These are phyloP conservation scores for Sitophilus oryzae DNA, from an alignment of 1,140 invertebrate species.

Conservation along the genomic window DNA sequence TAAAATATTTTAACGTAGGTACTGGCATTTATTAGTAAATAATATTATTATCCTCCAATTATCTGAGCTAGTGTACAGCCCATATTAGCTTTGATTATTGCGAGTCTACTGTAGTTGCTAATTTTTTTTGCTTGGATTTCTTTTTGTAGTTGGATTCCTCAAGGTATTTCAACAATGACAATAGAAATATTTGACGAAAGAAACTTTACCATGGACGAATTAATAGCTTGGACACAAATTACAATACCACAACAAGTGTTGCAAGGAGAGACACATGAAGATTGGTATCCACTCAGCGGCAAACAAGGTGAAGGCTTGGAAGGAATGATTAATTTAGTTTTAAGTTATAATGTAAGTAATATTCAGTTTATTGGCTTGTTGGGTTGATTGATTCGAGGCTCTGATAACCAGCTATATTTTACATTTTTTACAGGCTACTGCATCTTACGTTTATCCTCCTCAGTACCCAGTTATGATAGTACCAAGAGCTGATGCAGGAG, in stretches of 20 bases:
- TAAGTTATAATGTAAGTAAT: conserved; percentile 71
- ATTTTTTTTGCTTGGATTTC: neutral
- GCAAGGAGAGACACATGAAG: conserved; percentile 82
- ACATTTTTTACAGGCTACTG: conserved; percentile 21
- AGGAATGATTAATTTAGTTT: conserved; percentile 74
- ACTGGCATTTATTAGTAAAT: too few species aligned
- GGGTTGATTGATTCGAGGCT: neutral
- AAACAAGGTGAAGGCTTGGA: conserved; percentile 91
- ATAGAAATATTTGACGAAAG: conserved; percentile 96
- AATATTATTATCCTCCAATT: too few species aligned
- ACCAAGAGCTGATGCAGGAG: conserved; percentile 36
- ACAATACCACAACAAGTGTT: conserved; percentile 77
- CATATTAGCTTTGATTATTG: too few species aligned
- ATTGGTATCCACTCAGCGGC: conserved; percentile 88
- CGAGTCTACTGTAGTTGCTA: too few species aligned
- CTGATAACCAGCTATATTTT: neutral
- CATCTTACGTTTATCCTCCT: conserved; percentile 28
- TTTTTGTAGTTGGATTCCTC: conserved; percentile 68
- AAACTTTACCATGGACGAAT: conserved; percentile 91
- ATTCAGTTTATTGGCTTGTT: neutral
- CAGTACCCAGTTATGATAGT: conserved; percentile 32
- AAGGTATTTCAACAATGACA: conserved; percentile 80
- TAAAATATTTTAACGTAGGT: too few species aligned
- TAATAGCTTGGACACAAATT: conserved; percentile 88
- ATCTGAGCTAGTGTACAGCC: too few species aligned